These are phyloP conservation scores for Cygnus atratus DNA, from an alignment of 2,113 vertebrate species.

Conservation along the genomic window DNA sequence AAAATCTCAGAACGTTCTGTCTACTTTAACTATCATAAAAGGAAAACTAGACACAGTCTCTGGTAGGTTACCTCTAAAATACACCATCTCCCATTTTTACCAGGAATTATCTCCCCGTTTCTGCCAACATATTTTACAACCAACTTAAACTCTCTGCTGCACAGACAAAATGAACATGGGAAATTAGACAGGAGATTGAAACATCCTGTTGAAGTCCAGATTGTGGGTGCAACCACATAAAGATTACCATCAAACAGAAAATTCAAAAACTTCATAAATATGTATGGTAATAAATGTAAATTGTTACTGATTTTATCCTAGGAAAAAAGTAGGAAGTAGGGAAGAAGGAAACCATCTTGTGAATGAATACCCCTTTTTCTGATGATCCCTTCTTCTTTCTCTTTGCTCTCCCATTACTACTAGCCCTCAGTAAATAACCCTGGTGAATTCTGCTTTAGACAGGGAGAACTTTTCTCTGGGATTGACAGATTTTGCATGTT, in stretches of 20 bases:
- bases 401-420: not conserved
- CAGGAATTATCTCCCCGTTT: not conserved
- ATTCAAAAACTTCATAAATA: not conserved
- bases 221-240: not conserved
- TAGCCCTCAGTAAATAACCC: not conserved
- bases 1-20: not conserved
- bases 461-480: not conserved
- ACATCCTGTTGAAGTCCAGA: not conserved
- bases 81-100: not conserved
- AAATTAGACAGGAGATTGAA: not conserved
- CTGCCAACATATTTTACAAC: not conserved
- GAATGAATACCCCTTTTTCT: not conserved
- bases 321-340: not conserved
- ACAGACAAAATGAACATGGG: not conserved
- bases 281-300: not conserved
- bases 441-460: not conserved
- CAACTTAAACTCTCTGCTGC: not conserved
- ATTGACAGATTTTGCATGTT: not conserved
- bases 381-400: not conserved
- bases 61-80: not conserved
- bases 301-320: not conserved
- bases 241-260: not conserved
- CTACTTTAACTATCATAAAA: not conserved
- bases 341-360: not conserved
- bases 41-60: not conserved